phyloP scores from a whole-genome alignment of 2,113 vertebrate species.

The Empidonax alnorum region DNA sequence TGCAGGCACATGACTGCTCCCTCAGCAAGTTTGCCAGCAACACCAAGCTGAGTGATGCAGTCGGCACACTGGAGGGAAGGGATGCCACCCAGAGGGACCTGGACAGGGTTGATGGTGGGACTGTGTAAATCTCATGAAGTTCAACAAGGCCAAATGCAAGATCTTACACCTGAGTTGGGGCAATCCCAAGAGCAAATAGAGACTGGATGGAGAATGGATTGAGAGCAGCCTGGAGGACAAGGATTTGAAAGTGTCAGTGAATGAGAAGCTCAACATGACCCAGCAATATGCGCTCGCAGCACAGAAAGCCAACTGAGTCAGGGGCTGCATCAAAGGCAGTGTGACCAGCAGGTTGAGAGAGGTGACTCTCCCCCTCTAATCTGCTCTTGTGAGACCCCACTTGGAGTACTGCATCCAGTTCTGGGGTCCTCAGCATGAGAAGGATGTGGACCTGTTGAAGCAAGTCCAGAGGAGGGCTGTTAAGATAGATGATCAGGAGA shows the following conservation, averaged over 20 bases:
- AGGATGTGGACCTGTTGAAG: accelerated
- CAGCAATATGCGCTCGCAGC: accelerated
- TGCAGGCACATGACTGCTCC: neutral
- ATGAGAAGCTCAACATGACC: neutral
- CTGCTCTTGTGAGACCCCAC: neutral
- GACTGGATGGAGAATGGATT: neutral
- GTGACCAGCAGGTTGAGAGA: neutral
- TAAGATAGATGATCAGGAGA: neutral
- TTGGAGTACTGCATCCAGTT: neutral
- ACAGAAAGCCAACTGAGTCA: neutral
- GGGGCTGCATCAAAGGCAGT: neutral
- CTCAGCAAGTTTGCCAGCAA: neutral
- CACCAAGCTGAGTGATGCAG: neutral
- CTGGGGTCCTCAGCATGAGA: neutral
- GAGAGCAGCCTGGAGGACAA: neutral
- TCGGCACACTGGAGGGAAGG: neutral
- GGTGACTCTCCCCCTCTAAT: neutral
- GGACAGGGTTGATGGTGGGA: neutral
- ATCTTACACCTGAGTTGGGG: neutral
- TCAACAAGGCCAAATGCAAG: neutral
- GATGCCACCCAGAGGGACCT: neutral
- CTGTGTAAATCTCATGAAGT: accelerated
- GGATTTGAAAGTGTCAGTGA: neutral
- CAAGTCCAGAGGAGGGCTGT: neutral
- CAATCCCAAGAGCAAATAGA: neutral